Evolutionary conservation across 2,113 vertebrate species (phyloP), one percentile per base, ranked within the genome.

Genomic region (Rutilus rutilus): DNA sequence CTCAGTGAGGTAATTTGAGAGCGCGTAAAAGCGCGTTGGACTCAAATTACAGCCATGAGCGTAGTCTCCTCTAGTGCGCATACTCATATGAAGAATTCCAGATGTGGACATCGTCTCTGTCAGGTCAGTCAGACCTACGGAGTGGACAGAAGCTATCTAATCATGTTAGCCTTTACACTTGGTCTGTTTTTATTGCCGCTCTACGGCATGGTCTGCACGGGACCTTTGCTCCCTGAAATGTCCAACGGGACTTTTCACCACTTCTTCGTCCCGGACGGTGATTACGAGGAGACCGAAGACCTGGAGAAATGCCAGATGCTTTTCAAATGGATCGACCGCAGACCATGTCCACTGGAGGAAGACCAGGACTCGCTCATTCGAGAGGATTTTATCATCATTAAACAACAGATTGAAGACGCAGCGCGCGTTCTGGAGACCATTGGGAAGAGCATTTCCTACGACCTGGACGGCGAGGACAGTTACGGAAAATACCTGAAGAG

Each of bases 161-260:
- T 92, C 85, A 86, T 88, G 17, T 85, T 93, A 78, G 84, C 93
- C 89, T 90, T 94, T 81, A 30, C 91, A 45, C 6, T 92, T 1
- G 39, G n/a, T 6, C 42, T 92, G 86, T n/a, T 92, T 21, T 89
- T 62, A 71, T 1, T 90, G 36, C 91, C 92, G 71, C 45, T 94
- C 21, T 90, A 91, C 89, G 86, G 91, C 42, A 96, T 93, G 9
- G 95, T 94, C 27, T 99, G 96, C 88, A 91, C 91, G 2, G 98
- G 97, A n/a, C 97, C 97, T 39, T 94, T 99, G 1, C 96, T 96
- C 60, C 95, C 98, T 1, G 97, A 99, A 94, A 98, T 99, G 92
- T 97, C 98, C 90, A 99, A 99, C 33, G 98, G 98, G n/a, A 97
- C 94, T 0, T 94, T 99, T 91, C 97, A 99, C 84, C 97, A 99